Conservation (phyloP, 1,140 invertebrate species). For the Akabosia matsudoensis region DNA sequence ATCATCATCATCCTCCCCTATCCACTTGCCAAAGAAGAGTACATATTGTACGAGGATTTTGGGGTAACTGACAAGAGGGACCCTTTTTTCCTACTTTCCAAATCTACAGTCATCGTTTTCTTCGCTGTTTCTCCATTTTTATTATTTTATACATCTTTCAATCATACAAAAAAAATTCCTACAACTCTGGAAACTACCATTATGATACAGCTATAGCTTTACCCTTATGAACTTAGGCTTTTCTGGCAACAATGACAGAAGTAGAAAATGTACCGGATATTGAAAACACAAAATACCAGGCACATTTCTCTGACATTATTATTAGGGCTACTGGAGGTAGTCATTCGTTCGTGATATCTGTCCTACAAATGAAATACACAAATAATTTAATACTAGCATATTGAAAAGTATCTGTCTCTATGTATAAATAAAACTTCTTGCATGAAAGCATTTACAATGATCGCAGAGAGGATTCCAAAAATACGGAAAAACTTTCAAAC, state of each 20-base stretch:
- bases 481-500: not conserved
- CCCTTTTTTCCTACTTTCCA: not conserved
- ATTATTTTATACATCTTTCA: constrained; percentile 2
- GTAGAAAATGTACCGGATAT: constrained; percentile 10
- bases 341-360: not conserved
- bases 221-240: not conserved
- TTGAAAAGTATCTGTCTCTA: no score
- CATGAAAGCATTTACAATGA: not conserved
- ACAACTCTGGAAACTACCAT: not conserved
- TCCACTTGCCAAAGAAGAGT: not conserved
- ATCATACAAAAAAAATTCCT: not conserved
- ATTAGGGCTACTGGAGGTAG: not conserved
- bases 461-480: constrained; percentile 16
- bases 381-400: not conserved
- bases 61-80: no score
- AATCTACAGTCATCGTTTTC: not conserved
- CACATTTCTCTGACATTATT: constrained; percentile 19
- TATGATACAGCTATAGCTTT: not conserved
- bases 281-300: constrained; percentile 17
- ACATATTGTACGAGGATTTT: not conserved
- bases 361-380: not conserved
- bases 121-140: not conserved
- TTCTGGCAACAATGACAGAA: not conserved
- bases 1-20: not conserved
- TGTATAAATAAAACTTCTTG: no score